Percentiles rank a stretch among this genome's conserved stretches.
phyloP scores from a whole-genome alignment of 1,140 invertebrate species.

The Druon quercuslanigerum region DNA sequence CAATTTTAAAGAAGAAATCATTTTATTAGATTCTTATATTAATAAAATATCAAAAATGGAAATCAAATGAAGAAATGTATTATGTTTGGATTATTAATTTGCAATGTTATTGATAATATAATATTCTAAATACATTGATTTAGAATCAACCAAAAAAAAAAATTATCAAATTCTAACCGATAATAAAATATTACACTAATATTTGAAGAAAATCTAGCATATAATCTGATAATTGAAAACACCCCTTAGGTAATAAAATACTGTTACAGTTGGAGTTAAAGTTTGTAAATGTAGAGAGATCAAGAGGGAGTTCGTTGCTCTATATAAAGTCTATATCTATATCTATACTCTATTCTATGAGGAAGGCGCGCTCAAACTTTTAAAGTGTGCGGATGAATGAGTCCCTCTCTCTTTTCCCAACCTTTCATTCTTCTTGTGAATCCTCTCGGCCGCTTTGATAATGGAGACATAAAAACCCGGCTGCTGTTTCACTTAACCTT shows the following conservation, averaged over 20 bases:
- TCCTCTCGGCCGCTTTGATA: conserved; percentile 25
- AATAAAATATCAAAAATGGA: too few species aligned
- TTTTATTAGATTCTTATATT: too few species aligned
- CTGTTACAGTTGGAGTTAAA: conserved; percentile 27
- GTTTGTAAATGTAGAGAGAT: not conserved
- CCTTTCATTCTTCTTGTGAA: conserved; percentile 25
- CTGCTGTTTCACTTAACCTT: conserved; percentile 29
- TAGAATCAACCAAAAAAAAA: too few species aligned
- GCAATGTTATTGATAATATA: too few species aligned
- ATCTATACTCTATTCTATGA: conserved; percentile 19
- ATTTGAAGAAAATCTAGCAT: too few species aligned
- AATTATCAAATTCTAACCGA: too few species aligned
- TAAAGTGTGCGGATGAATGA: conserved; percentile 30
- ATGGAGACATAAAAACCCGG: conserved; percentile 29
- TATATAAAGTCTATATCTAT: not conserved
- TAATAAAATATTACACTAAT: too few species aligned
- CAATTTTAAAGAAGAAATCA: too few species aligned
- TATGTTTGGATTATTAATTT: too few species aligned
- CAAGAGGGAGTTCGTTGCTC: conserved; percentile 2
- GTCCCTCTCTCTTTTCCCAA: conserved; percentile 22
- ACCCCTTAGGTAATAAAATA: not conserved
- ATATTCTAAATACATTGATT: too few species aligned
- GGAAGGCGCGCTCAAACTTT: conserved; percentile 23
- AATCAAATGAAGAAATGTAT: too few species aligned
- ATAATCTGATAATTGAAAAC: too few species aligned